phyloP scores from a whole-genome alignment of 2,113 vertebrate species.

The Syngnathus floridae region DNA sequence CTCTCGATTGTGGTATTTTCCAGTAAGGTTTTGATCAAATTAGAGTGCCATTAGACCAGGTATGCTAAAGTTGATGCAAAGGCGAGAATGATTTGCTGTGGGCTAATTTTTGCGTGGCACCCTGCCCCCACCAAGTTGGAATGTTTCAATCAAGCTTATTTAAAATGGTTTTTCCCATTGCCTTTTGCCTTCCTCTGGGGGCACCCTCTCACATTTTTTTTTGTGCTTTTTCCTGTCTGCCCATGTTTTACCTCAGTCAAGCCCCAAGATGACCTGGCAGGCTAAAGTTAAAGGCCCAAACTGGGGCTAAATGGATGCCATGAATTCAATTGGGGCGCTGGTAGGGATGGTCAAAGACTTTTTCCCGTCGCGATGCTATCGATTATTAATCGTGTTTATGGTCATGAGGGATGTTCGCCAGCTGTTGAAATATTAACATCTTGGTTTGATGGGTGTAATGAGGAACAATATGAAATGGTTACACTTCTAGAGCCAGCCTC shows the following conservation, averaged over 20 bases:
- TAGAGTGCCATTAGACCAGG: conserved; percentile 23
- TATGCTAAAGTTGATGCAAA: conserved; percentile 31
- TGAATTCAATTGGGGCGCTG: conserved; percentile 66
- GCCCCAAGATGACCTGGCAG: conserved; percentile 54
- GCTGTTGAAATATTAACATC: conserved; percentile 56
- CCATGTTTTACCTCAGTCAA: conserved; percentile 47
- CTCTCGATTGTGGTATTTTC: conserved; percentile 42
- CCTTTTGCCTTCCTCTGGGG: conserved; percentile 12
- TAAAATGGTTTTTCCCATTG: not conserved
- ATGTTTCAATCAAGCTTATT: conserved; percentile 17
- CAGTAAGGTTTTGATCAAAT: conserved; percentile 49
- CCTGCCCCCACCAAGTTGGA: conserved; percentile 27
- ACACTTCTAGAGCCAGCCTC: not conserved
- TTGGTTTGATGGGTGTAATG: conserved; percentile 31
- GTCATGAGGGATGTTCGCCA: conserved; percentile 34
- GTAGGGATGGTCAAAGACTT: conserved; percentile 60
- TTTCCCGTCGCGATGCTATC: conserved; percentile 67
- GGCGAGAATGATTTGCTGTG: conserved; percentile 38
- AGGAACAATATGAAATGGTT: not conserved
- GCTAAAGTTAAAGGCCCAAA: conserved; percentile 66
- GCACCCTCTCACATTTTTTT: conserved; percentile 30
- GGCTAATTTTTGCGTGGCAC: conserved; percentile 29
- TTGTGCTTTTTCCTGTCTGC: not conserved
- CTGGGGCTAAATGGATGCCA: conserved; percentile 68
- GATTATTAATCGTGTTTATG: conserved; percentile 67